Conservation (phyloP, 1,140 invertebrate species). For the Nymphalis io region DNA sequence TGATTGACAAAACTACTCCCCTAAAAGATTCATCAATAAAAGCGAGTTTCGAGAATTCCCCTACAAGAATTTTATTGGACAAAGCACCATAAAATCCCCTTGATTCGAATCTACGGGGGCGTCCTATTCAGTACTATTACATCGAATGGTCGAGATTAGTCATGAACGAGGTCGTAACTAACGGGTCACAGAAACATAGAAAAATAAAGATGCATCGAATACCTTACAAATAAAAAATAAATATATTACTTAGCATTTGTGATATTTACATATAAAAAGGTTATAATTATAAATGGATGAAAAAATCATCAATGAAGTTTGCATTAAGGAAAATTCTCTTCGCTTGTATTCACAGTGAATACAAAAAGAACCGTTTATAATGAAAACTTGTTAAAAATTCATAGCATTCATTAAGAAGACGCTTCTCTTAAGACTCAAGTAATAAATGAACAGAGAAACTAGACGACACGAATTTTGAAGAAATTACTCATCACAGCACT, state of each 20-base stretch:
- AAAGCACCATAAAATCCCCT: conserved; percentile 38
- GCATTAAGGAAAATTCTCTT: conserved; percentile 1
- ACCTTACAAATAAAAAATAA: neutral
- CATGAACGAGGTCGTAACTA: conserved; percentile 24
- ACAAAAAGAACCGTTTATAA: conserved; percentile 5
- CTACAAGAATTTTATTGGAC: conserved; percentile 34
- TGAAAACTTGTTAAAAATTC: conserved; percentile 26
- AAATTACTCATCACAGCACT: conserved; percentile 14
- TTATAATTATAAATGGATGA: neutral
- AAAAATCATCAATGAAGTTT: neutral
- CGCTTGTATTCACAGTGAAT: neutral
- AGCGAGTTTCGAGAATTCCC: conserved; percentile 20
- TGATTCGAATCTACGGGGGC: conserved; percentile 36
- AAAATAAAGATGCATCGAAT: neutral
- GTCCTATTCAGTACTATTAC: conserved; percentile 35
- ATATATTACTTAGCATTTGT: no score
- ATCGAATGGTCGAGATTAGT: conserved; percentile 28
- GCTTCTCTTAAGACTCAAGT: conserved; percentile 4
- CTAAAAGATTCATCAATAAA: conserved; percentile 30
- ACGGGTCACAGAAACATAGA: conserved; percentile 1
- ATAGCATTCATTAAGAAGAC: conserved; percentile 27
- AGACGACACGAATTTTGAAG: conserved; percentile 10
- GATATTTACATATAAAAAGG: neutral
- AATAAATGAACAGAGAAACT: conserved; percentile 17
- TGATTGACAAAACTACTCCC: conserved; percentile 32